These are phyloP conservation scores for mouse (Mus musculus) DNA, from an alignment of 2,113 vertebrate species.

Conservation along the genomic window GRCm39 chr14:109743501-109744000, in stretches of 20 bases:
- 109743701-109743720: not conserved
- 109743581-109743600: not conserved
- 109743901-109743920: too few relatives aligned
- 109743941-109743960: not conserved
- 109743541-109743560: not conserved
- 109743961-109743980: not conserved
- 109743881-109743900: too few relatives aligned
- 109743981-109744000: not conserved
- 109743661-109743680: not conserved
- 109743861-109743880: not conserved
- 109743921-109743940: not conserved
- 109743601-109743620: not conserved
- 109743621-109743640: not conserved
- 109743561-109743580: too few relatives aligned
- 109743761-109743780: not conserved
- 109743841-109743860: not conserved
- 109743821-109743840: not conserved
- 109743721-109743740: not conserved
- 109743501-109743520: not conserved
- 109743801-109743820: not conserved
- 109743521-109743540: not conserved
- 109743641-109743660: not conserved
- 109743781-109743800: too few relatives aligned
- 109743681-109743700: not conserved
- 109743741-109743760: not conserved